A percentile compares a stretch with the other conserved stretches of the same genome.
Evolutionary conservation across 2,113 vertebrate genomes (phyloP).

Genomic region (Rhinopomastus cyanomelas): DNA sequence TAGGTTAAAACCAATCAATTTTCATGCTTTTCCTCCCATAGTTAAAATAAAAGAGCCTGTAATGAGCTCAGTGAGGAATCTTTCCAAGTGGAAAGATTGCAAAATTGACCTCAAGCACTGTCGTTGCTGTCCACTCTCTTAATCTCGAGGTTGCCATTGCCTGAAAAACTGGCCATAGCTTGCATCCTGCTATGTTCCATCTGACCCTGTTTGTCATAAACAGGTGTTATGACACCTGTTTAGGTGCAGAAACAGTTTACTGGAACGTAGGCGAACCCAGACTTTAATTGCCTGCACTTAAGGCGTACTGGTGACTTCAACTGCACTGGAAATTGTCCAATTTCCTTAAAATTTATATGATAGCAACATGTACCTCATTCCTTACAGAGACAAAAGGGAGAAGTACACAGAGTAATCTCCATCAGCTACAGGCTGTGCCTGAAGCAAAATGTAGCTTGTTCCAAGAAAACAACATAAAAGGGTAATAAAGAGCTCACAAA

Average conservation of each 20-base stretch:
- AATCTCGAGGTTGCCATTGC: not conserved
- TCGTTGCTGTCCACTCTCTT: not conserved
- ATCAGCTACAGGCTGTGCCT: not conserved
- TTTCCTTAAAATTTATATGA: not conserved
- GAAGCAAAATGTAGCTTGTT: not conserved
- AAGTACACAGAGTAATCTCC: not conserved
- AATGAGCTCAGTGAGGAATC: not conserved
- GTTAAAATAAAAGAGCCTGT: conserved; percentile 20
- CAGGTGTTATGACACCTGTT: not conserved
- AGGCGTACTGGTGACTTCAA: not conserved
- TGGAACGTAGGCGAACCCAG: not conserved
- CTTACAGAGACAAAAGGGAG: not conserved
- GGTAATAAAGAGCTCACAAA: not conserved
- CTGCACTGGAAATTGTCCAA: not conserved
- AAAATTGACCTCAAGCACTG: not conserved
- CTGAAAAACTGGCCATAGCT: not conserved
- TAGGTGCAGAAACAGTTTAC: not conserved
- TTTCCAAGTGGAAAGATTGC: not conserved
- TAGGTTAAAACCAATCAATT: conserved; percentile 42
- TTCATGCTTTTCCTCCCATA: not conserved
- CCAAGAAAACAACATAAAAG: not conserved
- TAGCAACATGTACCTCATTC: not conserved
- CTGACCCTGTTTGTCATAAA: not conserved
- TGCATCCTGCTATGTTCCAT: not conserved
- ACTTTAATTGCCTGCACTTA: not conserved